Percentiles rank a stretch among this genome's conserved stretches.
Evolutionary conservation across 2,888 invertebrate genomes (phyloP).

Genomic region (Synergus umbraculus): DNA sequence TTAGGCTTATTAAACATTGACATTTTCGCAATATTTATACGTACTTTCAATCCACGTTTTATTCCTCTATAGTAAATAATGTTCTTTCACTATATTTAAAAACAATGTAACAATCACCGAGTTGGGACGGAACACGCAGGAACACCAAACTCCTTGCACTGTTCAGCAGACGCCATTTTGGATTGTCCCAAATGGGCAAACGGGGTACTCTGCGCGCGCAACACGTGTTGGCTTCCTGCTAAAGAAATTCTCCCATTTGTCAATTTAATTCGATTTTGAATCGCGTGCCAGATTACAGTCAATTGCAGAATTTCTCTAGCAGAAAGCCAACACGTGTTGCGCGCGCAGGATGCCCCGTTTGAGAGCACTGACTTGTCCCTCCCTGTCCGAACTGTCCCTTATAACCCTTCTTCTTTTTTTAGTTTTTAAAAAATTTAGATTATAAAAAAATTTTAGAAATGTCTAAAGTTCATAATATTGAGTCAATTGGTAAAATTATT

Average conservation of each 20-base stretch:
- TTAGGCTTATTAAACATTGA: constrained; percentile 93
- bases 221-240: no score
- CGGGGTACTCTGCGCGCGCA: no score
- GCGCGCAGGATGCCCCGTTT: no score
- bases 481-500: neutral
- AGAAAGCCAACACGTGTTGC: no score
- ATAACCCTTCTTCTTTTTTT: no score
- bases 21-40: constrained; percentile 77
- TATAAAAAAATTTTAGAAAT: neutral
- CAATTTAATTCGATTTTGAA: no score
- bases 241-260: no score
- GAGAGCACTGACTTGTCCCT: no score
- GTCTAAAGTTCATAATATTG: neutral
- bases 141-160: neutral
- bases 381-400: neutral
- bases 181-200: neutral
- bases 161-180: constrained; percentile 24
- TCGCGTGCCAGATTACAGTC: no score
- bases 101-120: constrained; percentile 24
- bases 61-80: neutral
- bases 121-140: neutral
- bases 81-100: neutral
- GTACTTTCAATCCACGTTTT: neutral
- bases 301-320: no score
- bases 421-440: neutral